Percentiles rank a stretch among this genome's conserved stretches.
These are phyloP conservation scores for Troglohyphantes excavatus DNA, from an alignment of 2,888 invertebrate species.

Conservation along the genomic window DNA sequence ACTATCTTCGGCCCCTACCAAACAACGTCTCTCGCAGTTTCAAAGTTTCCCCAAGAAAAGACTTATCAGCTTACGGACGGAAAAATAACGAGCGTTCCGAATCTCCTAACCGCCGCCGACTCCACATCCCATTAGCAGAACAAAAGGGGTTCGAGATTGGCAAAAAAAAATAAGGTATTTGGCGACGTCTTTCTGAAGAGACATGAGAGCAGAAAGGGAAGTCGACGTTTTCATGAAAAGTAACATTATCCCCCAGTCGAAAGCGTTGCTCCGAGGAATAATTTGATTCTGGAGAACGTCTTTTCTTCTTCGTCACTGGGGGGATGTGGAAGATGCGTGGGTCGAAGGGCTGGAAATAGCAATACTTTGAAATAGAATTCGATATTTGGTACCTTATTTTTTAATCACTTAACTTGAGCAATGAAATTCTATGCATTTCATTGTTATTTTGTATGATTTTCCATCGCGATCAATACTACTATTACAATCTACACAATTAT, in stretches of 20 bases:
- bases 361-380: too few relatives aligned
- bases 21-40: not conserved
- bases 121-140: slow-evolving; percentile 43
- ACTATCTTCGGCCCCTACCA: not conserved
- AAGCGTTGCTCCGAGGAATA: slow-evolving; percentile 32
- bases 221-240: slow-evolving; percentile 20
- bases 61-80: not conserved
- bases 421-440: too few relatives aligned
- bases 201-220: slow-evolving; percentile 16
- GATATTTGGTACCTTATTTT: too few relatives aligned
- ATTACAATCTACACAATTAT: too few relatives aligned
- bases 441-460: too few relatives aligned
- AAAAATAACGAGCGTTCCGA: not conserved
- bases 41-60: not conserved
- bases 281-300: slow-evolving; percentile 30
- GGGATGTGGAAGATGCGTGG: too few relatives aligned
- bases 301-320: too few relatives aligned
- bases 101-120: slow-evolving; percentile 19
- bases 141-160: slow-evolving; percentile 15
- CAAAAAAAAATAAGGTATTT: slow-evolving; percentile 15
- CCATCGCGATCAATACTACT: too few relatives aligned
- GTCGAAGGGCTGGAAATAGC: too few relatives aligned
- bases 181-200: slow-evolving; percentile 38
- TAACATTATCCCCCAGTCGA: slow-evolving; percentile 38
- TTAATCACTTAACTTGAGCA: too few relatives aligned